phyloP scores from a whole-genome alignment of 2,113 vertebrate genomes.

The Podiceps cristatus region DNA sequence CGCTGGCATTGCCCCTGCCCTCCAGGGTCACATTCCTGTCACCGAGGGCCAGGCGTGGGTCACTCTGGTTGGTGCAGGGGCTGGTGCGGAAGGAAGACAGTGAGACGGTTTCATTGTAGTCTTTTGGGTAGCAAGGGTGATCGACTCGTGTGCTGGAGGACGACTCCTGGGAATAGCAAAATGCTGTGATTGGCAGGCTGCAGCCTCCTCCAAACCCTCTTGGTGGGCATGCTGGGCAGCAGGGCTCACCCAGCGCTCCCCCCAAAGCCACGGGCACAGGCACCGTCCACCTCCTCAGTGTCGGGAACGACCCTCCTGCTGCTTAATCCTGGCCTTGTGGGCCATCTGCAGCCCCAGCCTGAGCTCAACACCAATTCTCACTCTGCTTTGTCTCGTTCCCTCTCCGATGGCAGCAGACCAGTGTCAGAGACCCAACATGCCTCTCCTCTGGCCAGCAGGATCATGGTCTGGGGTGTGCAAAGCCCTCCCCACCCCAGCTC shows the following conservation, averaged over 20 bases:
- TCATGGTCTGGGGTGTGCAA: background rate
- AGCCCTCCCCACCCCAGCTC: background rate
- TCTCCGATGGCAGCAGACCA: background rate
- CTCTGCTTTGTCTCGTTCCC: background rate
- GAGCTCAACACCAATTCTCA: background rate
- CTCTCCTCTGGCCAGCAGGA: background rate
- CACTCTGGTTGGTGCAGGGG: conserved; percentile 48
- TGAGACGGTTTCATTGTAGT: conserved; percentile 31
- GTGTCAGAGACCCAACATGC: background rate
- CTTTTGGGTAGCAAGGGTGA: conserved; percentile 79
- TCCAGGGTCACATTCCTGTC: conserved; percentile 39
- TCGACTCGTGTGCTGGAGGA: background rate
- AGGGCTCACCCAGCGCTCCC: background rate
- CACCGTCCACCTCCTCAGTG: background rate
- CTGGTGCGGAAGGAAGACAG: conserved; percentile 60
- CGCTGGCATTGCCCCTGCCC: conserved; percentile 57
- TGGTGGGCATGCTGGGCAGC: fast-evolving
- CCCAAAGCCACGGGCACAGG: fast-evolving
- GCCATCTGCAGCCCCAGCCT: background rate
- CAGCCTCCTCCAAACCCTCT: background rate
- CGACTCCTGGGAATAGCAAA: background rate
- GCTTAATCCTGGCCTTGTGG: background rate
- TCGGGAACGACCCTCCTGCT: background rate
- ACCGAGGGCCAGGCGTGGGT: fast-evolving
- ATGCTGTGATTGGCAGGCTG: background rate